Percentiles rank a stretch among this genome's conserved stretches.
These are phyloP conservation scores for Anagrus nilaparvatae DNA, from an alignment of 1,140 invertebrate genomes.

Conservation along the genomic window DNA sequence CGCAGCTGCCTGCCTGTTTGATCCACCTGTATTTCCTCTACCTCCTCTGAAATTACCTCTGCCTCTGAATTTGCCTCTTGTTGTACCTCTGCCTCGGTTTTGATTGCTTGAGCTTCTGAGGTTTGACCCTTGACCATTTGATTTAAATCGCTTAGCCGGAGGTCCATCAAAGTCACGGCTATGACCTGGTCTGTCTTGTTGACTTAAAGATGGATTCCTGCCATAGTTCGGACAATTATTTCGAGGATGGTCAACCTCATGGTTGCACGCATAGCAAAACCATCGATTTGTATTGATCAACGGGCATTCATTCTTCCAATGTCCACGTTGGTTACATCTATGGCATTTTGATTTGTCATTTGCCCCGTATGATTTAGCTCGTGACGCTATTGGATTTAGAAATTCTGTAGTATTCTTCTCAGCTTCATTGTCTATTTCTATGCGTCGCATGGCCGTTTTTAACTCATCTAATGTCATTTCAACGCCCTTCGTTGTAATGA, in stretches of 20 bases:
- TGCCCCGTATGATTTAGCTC: too few relatives aligned
- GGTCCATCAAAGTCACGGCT: neutral
- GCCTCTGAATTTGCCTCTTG: too few relatives aligned
- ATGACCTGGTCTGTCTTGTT: neutral
- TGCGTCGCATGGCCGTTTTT: too few relatives aligned
- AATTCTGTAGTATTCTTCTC: too few relatives aligned
- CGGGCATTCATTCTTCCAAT: slow-evolving; percentile 3
- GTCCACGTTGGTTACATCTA: slow-evolving; percentile 6
- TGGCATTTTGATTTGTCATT: too few relatives aligned
- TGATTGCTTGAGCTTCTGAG: neutral
- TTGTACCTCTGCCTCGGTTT: neutral
- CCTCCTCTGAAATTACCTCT: too few relatives aligned
- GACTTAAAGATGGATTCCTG: neutral
- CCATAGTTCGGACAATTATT: neutral
- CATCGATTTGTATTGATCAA: slow-evolving; percentile 6
- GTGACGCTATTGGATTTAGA: too few relatives aligned
- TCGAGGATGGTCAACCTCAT: neutral
- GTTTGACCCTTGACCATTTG: neutral
- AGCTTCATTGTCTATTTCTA: too few relatives aligned
- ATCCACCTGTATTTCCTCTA: too few relatives aligned
- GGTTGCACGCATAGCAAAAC: slow-evolving; percentile 14
- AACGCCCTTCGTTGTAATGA: too few relatives aligned
- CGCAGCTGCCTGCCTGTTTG: too few relatives aligned
- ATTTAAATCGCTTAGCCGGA: neutral
- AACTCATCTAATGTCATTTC: too few relatives aligned